Base-by-base conservation (phyloP, 2,113 vertebrate species). In the Struthio camelus region DNA sequence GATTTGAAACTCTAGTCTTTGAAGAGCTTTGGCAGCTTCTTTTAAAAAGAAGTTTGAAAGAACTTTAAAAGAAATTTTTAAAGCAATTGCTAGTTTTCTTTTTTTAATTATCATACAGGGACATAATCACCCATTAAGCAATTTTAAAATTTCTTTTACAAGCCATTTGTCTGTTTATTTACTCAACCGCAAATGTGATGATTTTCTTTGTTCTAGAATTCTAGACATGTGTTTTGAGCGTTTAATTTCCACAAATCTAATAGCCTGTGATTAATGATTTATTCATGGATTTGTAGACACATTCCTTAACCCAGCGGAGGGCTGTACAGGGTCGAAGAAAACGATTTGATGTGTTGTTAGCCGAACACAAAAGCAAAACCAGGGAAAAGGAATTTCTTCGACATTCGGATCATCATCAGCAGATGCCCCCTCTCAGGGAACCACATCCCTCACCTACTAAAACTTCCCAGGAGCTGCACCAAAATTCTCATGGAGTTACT, bases 271-370 rank as follows among this genome's bases (percentile, higher is more conserved):
- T 93, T 96, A 96, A 97, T 95, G 80, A 93, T 95, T 93, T 87
- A 76, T 96, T 86, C 50, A 27, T 93, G 95, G 50, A 48, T 97
- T 85, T 97, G 27, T 97, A 99, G 99, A 99, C 99, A 99, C 99
- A 99, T 99, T 99, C 99, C 99, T 99, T 99, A 99, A 99, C 99
- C 98, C 99, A 99, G 98, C 99, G 99, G 98, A 99, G 99, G 98
- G 99, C 99, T 80, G 99, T 99, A 97, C 98, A 98, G 96, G 99
- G 99, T 97, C 99, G 99, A 97, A 99, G 99, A 98, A 99, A 99
- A 96, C 99, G 99, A 97, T 99, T 99, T 93, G 99, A 99, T 97
- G 98, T 98, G 79, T 98, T 99, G 95, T 96, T 99, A 98, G 99
- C 99, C 1, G 99, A 99, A 98, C 99, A 99, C 99, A 99, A 99